Base-by-base conservation (phyloP, 2,113 vertebrate species). In the Halcyon senegalensis region DNA sequence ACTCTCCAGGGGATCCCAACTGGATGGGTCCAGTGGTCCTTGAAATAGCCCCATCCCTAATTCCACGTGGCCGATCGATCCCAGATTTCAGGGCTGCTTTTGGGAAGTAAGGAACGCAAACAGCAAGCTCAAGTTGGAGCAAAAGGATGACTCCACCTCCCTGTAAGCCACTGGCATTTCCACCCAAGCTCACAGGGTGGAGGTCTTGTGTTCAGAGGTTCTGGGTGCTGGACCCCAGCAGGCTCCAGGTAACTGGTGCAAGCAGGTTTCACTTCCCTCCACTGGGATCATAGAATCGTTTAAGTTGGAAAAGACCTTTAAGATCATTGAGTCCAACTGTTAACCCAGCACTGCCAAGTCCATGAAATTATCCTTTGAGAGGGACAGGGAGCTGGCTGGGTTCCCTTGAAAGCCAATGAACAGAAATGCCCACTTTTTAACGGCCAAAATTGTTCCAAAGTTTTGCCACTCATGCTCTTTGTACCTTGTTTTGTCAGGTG, bases 31-130 rank as follows among this genome's bases (percentile, higher is more conserved):
- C 44, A 27, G 56, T 2, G 2, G 44, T 39, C 39, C 55, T 78
- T 59, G 70, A 53, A 89, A 63, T 18, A 66, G 31, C 11, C 15
- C n/a, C 0, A 1, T 41, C 46, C 56, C 41, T 0, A 4, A 15
- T 62, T 89, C 77, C 39, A 66, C 1, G 14, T 59, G 66, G 50
- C 24, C 19, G 27, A 35, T 56, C 0, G 5, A 46, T 90, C 68
- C 78, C 68, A 56, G 44, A 56, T 79, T 87, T 87, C 74, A 31
- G 35, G 27, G n/a, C 14, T 63, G 81, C 28, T 58, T 77, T 82
- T 56, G 64, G 66, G 44, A 74, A 68, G 41, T 0, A 1, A 64
- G 58, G 64, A 77, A n/a, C 1, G 1, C 0, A 16, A 75, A 11
- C 5, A 13, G 13, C 15, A 17, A 78, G 20, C 35, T 68, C 20